phyloP scores from a whole-genome alignment of 1,140 invertebrate species.

The Leptonema lineaticorne region DNA sequence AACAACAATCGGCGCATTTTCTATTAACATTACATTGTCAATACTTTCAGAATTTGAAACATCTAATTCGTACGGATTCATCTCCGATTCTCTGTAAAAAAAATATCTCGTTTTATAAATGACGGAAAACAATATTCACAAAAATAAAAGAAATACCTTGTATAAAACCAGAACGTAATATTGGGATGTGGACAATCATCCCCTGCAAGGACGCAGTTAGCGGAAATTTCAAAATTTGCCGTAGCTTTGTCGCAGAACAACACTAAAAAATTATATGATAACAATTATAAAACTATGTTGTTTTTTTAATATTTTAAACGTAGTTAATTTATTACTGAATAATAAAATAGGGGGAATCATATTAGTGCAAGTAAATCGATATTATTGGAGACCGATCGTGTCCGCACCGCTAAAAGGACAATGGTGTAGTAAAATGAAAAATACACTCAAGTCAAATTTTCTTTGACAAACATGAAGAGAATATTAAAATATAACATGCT shows the following conservation, averaged over 20 bases:
- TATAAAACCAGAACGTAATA: constrained; percentile 63
- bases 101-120: constrained; percentile 12
- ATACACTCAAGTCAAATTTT: constrained; percentile 15
- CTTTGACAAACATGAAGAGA: neutral
- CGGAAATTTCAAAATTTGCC: neutral
- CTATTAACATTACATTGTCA: constrained; percentile 49
- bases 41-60: constrained; percentile 49
- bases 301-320: neutral
- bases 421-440: neutral
- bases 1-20: constrained; percentile 50
- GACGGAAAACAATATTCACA: too few relatives aligned
- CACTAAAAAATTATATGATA: neutral
- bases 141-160: constrained; percentile 48
- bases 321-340: neutral
- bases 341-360: neutral
- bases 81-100: constrained; percentile 48
- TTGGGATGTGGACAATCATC: constrained; percentile 58
- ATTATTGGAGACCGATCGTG: neutral
- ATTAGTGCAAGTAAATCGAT: neutral
- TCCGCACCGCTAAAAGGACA: constrained; percentile 5
- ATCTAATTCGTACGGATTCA: constrained; percentile 51
- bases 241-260: neutral
- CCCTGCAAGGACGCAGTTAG: constrained; percentile 45
- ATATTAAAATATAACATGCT: constrained; percentile 24
- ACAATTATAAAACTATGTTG: neutral